Percentiles rank a stretch among this genome's conserved stretches.
Conservation (phyloP, 2,113 vertebrate genomes). For the Epinephelus lanceolatus region DNA sequence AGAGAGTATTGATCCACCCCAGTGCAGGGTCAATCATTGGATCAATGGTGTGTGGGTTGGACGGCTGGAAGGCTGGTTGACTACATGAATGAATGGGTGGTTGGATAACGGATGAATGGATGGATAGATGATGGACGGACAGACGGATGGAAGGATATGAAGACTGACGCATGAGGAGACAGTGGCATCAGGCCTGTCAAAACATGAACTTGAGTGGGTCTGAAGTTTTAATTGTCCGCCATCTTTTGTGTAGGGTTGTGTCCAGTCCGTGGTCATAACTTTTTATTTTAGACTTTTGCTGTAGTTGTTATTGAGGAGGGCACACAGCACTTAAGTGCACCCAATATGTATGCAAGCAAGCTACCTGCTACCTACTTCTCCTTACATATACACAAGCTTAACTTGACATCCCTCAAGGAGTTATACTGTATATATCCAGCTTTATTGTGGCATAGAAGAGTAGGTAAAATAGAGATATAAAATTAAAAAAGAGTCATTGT, state of each 20-base stretch:
- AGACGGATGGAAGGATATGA: conserved; percentile 46
- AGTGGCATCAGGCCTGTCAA: conserved; percentile 27
- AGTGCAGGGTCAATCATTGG: conserved; percentile 82
- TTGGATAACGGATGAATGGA: conserved; percentile 65
- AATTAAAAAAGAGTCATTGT: conserved; percentile 72
- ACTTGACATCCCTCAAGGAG: conserved; percentile 13
- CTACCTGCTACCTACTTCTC: not conserved
- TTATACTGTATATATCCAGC: conserved; percentile 17
- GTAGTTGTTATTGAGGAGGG: not conserved
- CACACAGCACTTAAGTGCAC: not conserved
- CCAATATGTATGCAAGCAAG: not conserved
- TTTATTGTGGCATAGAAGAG: conserved; percentile 23
- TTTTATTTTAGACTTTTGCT: not conserved
- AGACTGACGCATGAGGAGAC: conserved; percentile 30
- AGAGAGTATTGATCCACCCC: conserved; percentile 81
- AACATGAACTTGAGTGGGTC: conserved; percentile 43
- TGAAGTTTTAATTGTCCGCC: conserved; percentile 21
- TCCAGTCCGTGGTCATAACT: not conserved
- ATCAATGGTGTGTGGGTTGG: conserved; percentile 76
- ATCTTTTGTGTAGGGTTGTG: too few relatives aligned
- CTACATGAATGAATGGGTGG: conserved; percentile 68
- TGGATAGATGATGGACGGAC: conserved; percentile 55
- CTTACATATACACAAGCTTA: not conserved
- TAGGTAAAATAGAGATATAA: conserved; percentile 14
- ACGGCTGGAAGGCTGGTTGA: conserved; percentile 63